A percentile compares a stretch with the other conserved stretches of the same genome.
phyloP scores from a whole-genome alignment of 2,888 invertebrate genomes.

The Thysanoteuthis rhombus region DNA sequence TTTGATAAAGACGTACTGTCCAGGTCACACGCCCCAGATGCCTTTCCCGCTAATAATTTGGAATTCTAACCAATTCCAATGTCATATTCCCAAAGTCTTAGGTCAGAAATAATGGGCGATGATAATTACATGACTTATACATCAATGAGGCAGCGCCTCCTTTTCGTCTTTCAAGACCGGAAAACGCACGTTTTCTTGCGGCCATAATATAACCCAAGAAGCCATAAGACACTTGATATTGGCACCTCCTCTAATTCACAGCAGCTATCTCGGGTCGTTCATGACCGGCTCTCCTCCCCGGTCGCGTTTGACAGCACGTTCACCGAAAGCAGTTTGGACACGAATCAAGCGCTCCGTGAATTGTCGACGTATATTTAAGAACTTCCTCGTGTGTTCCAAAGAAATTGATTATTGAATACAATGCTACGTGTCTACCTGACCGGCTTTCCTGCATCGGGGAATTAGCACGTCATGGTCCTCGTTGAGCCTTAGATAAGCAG shows the following conservation, averaged over 20 bases:
- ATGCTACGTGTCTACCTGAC: not conserved
- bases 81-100: not conserved
- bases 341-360: not conserved
- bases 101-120: not conserved
- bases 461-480: not conserved
- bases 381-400: not conserved
- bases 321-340: not conserved
- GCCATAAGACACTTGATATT: not conserved
- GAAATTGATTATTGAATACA: not conserved
- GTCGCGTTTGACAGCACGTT: not conserved
- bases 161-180: too few relatives aligned
- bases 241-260: not conserved
- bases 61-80: not conserved
- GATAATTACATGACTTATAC: not conserved
- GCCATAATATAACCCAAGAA: not conserved
- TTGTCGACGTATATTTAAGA: not conserved
- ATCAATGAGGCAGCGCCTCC: too few relatives aligned
- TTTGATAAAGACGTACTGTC: too few relatives aligned
- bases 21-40: not conserved
- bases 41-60: not conserved
- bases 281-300: not conserved
- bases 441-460: not conserved
- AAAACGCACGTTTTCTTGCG: not conserved
- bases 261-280: not conserved
- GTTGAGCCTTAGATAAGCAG: not conserved